These are phyloP conservation scores for Arctocebus calabarensis DNA, from an alignment of 2,797 vertebrate genomes.

Conservation along the genomic window DNA sequence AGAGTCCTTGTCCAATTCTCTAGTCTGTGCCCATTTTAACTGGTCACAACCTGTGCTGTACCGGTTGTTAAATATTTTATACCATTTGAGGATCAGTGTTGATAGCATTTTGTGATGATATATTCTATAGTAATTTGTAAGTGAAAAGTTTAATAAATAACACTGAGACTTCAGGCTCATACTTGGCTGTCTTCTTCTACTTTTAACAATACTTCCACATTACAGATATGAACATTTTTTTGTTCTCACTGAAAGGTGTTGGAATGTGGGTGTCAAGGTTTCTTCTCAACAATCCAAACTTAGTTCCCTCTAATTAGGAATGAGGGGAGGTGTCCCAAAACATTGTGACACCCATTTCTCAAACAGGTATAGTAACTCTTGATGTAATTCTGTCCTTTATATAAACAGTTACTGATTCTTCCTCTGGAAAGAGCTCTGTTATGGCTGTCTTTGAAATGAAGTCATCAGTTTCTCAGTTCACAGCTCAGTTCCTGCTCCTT, in stretches of 20 bases:
- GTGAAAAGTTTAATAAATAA: background rate
- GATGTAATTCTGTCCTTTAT: slow-evolving; percentile 35
- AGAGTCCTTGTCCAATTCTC: background rate
- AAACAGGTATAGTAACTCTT: slow-evolving; percentile 53
- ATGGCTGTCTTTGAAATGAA: slow-evolving; percentile 64
- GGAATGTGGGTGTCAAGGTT: background rate
- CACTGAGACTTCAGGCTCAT: background rate
- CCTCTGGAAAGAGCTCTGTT: slow-evolving; percentile 32
- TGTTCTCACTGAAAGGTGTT: background rate
- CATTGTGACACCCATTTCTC: background rate
- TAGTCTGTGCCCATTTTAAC: background rate
- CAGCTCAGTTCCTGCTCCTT: background rate
- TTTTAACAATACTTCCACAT: background rate
- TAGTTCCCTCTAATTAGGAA: background rate
- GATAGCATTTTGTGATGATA: background rate
- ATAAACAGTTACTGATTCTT: slow-evolving; percentile 55
- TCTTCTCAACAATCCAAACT: background rate
- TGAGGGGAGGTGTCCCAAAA: background rate
- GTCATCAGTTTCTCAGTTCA: slow-evolving; percentile 43
- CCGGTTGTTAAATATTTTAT: background rate
- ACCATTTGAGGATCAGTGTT: background rate
- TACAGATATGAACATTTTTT: background rate
- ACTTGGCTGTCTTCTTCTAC: background rate
- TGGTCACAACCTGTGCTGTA: background rate
- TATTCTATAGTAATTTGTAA: background rate